Evolutionary conservation across 1,140 invertebrate species (phyloP), one percentile per base, ranked within the genome.

Genomic region (Pinna nobilis): DNA sequence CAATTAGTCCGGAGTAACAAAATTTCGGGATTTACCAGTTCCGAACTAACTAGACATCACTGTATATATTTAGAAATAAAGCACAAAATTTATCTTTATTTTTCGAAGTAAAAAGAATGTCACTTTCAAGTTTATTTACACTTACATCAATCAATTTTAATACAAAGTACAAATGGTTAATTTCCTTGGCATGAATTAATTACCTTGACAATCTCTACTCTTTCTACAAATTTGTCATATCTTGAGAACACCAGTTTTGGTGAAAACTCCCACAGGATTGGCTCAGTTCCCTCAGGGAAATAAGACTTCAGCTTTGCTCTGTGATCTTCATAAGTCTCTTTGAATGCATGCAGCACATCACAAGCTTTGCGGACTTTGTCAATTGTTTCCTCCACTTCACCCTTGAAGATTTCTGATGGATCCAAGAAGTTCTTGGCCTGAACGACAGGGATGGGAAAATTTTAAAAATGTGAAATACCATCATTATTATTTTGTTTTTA

Each of bases 301-400:
- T 92, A 93, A 2, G 87, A 91, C 1, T 89, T 88, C 32, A 96
- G 84, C 81, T 93, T 94, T 47, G 92, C 91, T 83, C 93, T 94
- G 84, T 94, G 94, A 51, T 93, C 92, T 84, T 89, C 89, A 85
- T 88, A 92, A 84, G 74, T 92, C 90, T 88, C 92, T 84, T 93
- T 91, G 83, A 95, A 93, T 20, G 93, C 94, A 33, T 93, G 88
- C 74, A 94, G 92, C 1, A 96, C 91, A 86, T 94, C 93, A 78
- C 94, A 92, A 11, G 95, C 94, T 90, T 97, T 95, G 79, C 95
- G 94, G 7, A 97, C 94, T 83, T 97, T 96, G 81, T 94, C 95
- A 84, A 97, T 94, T 6, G 82, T 83, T 79, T 90, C 90, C 76
- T 89, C 89, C 35, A 84, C 78, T 77, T 90, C 90, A 66, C 89